Percentiles rank a stretch among this genome's conserved stretches.
Conservation (phyloP, 92 coral and sea anemone species). For the Paragorgia papillata region DNA sequence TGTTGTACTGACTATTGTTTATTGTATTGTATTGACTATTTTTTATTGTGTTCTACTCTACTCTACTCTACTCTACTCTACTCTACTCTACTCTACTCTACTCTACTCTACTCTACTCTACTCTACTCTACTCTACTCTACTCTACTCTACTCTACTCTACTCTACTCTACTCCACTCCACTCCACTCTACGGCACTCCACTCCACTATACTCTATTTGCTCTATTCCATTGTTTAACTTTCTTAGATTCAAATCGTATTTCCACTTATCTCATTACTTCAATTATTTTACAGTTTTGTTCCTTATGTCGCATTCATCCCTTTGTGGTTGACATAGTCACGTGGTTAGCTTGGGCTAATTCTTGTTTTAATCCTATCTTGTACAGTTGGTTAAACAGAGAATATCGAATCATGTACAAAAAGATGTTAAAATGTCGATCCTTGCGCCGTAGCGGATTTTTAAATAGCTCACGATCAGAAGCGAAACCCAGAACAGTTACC, state of each 20-base stretch:
- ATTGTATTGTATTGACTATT: too few species aligned
- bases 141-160: too few species aligned
- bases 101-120: too few species aligned
- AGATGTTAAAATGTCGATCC: slow-evolving; percentile 1
- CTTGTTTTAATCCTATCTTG: slow-evolving; percentile 18
- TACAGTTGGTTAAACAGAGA: slow-evolving; percentile 33
- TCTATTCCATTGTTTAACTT: background rate
- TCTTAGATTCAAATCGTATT: background rate
- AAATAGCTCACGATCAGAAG: background rate
- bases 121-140: too few species aligned
- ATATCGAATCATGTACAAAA: slow-evolving; percentile 16
- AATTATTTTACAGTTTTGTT: slow-evolving; percentile 16
- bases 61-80: too few species aligned
- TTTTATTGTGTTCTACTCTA: too few species aligned
- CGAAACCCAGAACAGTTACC: background rate
- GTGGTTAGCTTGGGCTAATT: slow-evolving; percentile 35
- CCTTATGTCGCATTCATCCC: slow-evolving; percentile 26
- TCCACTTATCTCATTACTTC: background rate
- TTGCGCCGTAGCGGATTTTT: background rate
- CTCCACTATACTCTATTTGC: background rate
- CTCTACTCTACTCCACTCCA: too few species aligned
- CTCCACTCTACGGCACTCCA: background rate
- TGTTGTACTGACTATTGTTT: background rate
- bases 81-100: too few species aligned
- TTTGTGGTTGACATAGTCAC: slow-evolving; percentile 28